phyloP scores from a whole-genome alignment of 2,113 vertebrate species.

The Baryphthengus martii region DNA sequence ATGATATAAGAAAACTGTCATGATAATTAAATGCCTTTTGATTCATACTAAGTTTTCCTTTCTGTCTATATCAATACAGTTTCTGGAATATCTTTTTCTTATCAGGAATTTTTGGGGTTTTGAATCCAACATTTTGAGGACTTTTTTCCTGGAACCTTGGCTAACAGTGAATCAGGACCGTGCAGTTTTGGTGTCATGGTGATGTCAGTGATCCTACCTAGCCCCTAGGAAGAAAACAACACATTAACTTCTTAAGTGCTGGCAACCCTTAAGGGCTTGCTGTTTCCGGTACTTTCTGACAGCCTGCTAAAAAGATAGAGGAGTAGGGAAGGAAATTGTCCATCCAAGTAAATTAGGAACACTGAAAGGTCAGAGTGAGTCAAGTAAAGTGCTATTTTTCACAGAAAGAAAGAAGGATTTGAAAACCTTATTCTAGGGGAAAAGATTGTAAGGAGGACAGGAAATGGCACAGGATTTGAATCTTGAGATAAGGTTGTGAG shows the following conservation, averaged over 20 bases:
- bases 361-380: conserved; percentile 60
- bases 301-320: conserved; percentile 18
- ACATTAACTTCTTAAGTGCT: conserved; percentile 47
- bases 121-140: neutral
- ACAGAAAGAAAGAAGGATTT: conserved; percentile 32
- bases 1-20: neutral
- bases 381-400: conserved; percentile 38
- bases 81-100: neutral
- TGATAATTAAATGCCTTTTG: neutral
- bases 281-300: conserved; percentile 19
- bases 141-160: neutral
- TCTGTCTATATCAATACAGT: neutral
- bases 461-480: conserved; percentile 47
- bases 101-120: neutral
- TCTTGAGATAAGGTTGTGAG: conserved; percentile 58
- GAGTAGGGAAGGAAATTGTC: conserved; percentile 54
- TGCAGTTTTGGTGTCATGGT: neutral
- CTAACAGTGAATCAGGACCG: neutral
- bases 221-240: neutral
- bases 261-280: neutral
- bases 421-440: conserved; percentile 43
- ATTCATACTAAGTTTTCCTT: neutral
- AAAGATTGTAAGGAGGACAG: conserved; percentile 53
- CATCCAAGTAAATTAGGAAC: conserved; percentile 60
- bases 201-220: neutral